Evolutionary conservation across 2,797 vertebrate genomes (phyloP).

Genomic region (Fistularia tabacaria): DNA sequence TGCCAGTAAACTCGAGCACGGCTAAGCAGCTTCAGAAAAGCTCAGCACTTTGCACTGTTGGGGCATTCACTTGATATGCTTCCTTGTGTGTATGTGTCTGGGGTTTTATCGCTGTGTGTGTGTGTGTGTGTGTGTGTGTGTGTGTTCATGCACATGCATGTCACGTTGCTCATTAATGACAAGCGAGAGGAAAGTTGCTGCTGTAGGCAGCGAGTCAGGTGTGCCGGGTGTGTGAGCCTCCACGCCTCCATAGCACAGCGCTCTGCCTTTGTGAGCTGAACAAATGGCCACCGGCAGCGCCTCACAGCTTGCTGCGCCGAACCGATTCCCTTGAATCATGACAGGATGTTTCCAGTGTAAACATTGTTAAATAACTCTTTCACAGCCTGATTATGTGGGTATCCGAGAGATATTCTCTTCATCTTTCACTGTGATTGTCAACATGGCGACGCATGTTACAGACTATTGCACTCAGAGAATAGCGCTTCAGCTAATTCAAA

Average conservation of each 20-base stretch:
- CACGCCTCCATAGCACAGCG: slow-evolving; percentile 11
- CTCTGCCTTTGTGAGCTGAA: slow-evolving; percentile 11
- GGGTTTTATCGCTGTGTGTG: not conserved
- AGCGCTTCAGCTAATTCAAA: not conserved
- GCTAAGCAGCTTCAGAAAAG: slow-evolving; percentile 48
- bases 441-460: slow-evolving; percentile 2
- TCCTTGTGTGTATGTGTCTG: slow-evolving; percentile 3
- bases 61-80: slow-evolving; percentile 14
- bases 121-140: not conserved
- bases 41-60: slow-evolving; percentile 40
- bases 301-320: slow-evolving; percentile 9
- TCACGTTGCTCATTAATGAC: slow-evolving; percentile 30
- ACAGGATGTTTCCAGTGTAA: slow-evolving; percentile 15
- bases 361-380: slow-evolving; percentile 16
- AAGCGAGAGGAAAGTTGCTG: slow-evolving; percentile 7
- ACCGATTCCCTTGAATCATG: slow-evolving; percentile 6
- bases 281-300: slow-evolving; percentile 17
- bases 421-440: too few species aligned
- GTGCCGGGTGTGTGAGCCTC: slow-evolving; percentile 8
- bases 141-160: not conserved
- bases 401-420: slow-evolving; percentile 1
- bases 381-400: slow-evolving; percentile 2
- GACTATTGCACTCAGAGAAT: not conserved
- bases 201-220: slow-evolving; percentile 9
- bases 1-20: slow-evolving; percentile 25